Evolutionary conservation across 1,140 invertebrate genomes (phyloP).

Genomic region (Aphis gossypii): DNA sequence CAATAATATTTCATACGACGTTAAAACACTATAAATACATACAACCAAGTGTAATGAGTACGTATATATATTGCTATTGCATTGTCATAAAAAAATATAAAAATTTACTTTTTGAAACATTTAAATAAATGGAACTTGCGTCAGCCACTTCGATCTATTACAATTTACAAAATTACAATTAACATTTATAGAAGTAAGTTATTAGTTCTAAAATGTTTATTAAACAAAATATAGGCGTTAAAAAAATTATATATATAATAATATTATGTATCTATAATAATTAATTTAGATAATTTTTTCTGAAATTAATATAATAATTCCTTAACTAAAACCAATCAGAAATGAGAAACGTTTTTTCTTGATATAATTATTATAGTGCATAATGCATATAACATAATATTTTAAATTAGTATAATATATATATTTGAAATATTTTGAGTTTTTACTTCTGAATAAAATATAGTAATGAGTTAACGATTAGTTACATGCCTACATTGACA

Average conservation of each 20-base stretch:
- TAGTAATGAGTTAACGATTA: not conserved
- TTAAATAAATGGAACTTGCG: not conserved
- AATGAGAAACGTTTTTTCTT: not conserved
- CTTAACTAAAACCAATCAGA: not conserved
- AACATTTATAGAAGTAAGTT: not conserved
- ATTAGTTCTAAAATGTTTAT: not conserved
- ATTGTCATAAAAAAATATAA: not conserved
- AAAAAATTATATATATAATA: not conserved
- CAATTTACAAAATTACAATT: not conserved
- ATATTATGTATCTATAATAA: no score
- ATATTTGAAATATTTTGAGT: not conserved
- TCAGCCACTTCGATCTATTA: not conserved
- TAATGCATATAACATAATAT: not conserved
- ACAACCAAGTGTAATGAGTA: not conserved
- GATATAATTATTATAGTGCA: not conserved
- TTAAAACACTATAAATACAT: not conserved
- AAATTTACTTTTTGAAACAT: not conserved
- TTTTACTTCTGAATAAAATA: not conserved
- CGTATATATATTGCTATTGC: not conserved
- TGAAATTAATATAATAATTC: not conserved
- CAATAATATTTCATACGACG: not conserved
- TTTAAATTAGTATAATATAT: not conserved
- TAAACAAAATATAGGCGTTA: not conserved
- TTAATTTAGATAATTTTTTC: not conserved
- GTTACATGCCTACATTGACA: not conserved